Base-by-base conservation (phyloP, 2,113 vertebrate genomes). In the Microcebus lehilahytsara region DNA sequence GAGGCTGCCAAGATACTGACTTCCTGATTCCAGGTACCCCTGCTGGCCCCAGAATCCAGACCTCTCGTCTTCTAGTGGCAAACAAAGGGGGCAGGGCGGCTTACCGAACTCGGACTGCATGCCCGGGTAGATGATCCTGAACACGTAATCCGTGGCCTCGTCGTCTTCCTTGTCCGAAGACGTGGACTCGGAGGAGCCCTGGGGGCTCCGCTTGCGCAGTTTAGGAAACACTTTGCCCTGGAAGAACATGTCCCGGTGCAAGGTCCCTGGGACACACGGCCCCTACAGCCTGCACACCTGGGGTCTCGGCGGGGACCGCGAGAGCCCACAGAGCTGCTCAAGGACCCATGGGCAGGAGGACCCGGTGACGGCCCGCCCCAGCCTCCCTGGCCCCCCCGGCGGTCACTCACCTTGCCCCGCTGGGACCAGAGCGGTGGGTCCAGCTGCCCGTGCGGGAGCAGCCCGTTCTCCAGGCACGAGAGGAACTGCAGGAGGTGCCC, bases 191-290 rank as follows among this genome's bases (percentile, higher is more conserved):
- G 99, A 98, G 30, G 99, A 99, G 91, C 99, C 99, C 96, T 99
- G 99, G 30, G 99, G 99, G 95, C 99, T 99, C 95, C 99, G 97
- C 56, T 99, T 99, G 85, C 99, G 99, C 97, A 99, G 98, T 91
- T 99, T 99, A 34, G 99, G 99, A 92, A 99, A 99, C 80, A 99
- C 99, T 98, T 99, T 99, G 14, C 99, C 99, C 99, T 99, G 95
- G 9, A 97, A 92, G 80, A 74, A 89, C 40, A 20, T 0, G 11
- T 13, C 46, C 51, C 42, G 14, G 0, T 8, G n/a, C 64, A n/a
- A 11, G 51, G 46, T 14, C 4, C 72, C 10, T 49, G 58, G 69
- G 20, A 34, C 56, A n/a, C 6, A 19, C 10, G 42, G 7, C 7
- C 8, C 9, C 85, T 7, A 3, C 16, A 40, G 0, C 17, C 40